Conservation (phyloP, 2,797 vertebrate genomes). For the Triplophysa bombifrons region DNA sequence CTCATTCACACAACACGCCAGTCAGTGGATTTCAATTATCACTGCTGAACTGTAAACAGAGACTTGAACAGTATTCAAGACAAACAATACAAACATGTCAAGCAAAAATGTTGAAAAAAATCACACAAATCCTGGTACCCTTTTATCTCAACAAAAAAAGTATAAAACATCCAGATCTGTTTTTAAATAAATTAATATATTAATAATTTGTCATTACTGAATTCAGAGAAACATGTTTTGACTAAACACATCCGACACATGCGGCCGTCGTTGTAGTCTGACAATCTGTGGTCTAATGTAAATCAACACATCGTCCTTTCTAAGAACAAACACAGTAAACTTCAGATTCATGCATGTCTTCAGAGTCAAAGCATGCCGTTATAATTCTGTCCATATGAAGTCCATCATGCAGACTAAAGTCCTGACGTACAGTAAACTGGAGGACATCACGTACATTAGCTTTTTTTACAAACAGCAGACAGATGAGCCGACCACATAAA, state of each 20-base stretch:
- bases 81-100: background rate
- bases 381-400: constrained; percentile 55
- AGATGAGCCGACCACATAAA: constrained; percentile 14
- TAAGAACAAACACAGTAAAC: constrained; percentile 59
- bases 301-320: constrained; percentile 13
- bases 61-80: background rate
- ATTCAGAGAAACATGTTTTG: constrained; percentile 3
- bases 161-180: background rate
- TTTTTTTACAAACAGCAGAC: constrained; percentile 27
- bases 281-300: constrained; percentile 6
- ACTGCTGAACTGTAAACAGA: constrained; percentile 16
- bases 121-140: background rate
- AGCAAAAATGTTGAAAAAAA: background rate
- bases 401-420: constrained; percentile 55
- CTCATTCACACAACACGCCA: background rate
- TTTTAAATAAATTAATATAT: constrained; percentile 18
- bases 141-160: background rate
- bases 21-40: background rate
- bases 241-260: background rate
- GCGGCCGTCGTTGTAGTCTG: background rate
- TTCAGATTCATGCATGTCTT: constrained; percentile 56
- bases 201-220: background rate
- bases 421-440: constrained; percentile 2
- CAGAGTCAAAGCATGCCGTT: constrained; percentile 58
- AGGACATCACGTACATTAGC: background rate